Percentiles rank a stretch among this genome's conserved stretches.
Evolutionary conservation across 1,140 invertebrate species (phyloP).

Genomic region (Apolygus lucorum): DNA sequence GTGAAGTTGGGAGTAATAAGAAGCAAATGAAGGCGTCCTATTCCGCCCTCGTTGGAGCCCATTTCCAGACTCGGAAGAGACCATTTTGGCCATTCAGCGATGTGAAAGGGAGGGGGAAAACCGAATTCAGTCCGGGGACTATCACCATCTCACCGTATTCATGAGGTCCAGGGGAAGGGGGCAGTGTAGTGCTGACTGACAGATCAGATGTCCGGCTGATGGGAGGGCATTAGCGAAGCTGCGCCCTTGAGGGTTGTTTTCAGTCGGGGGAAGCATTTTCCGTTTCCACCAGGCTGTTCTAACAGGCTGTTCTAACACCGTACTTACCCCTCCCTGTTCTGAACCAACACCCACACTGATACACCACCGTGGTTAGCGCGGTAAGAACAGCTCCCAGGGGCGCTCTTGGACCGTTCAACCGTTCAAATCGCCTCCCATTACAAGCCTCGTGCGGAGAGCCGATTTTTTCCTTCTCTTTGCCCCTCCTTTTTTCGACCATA

Average conservation of each 20-base stretch:
- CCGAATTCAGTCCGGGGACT: neutral
- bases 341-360: no score
- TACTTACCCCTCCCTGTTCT: neutral
- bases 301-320: neutral
- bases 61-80: neutral
- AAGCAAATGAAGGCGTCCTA: no score
- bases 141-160: neutral
- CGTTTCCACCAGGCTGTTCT: no score
- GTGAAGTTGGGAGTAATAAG: no score
- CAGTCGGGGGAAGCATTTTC: neutral
- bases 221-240: neutral
- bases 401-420: neutral
- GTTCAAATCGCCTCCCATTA: constrained; percentile 13
- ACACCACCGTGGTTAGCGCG: neutral
- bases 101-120: neutral
- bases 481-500: neutral
- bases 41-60: no score
- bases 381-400: neutral
- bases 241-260: neutral
- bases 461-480: neutral
- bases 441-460: neutral
- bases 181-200: constrained; percentile 7
- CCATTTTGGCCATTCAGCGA: neutral
- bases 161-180: neutral
- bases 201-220: constrained; percentile 15